Evolutionary conservation across 2,888 invertebrate genomes (phyloP), one percentile per base, ranked within the genome.

Genomic region (Monochamus alternatus): DNA sequence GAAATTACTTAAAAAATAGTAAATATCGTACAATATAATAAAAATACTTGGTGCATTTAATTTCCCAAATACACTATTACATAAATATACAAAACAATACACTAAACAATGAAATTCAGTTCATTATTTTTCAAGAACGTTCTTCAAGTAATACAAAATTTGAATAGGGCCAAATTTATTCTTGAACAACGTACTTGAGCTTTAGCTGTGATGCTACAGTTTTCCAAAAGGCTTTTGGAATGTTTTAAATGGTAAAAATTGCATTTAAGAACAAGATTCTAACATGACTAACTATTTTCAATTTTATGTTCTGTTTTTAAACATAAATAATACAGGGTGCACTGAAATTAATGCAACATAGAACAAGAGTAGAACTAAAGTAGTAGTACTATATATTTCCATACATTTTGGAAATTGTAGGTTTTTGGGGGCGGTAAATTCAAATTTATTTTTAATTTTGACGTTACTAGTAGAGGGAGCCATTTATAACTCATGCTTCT

Each of bases 71-170:
- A 63, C 5, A 59, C 12, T 47, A 32, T 32, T 63, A 71, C 38
- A 52, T 52, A 52, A 63, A 63, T 22, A 32, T 38, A 60, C 44
- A 62, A 63, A 31, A 66, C 51, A 66, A 65, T 73, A 38, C 38
- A 38, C 44, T 68, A 70, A 60, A 51, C 47, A 63, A 32, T 60
- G 38, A 60, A 74, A 66, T 66, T 78, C 75, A 77, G 74, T 77
- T 67, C 71, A 44, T 64, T 74, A 60, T 75, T 75, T 60, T 68
- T 78, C 80, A 83, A 83, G 83, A 81, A 84, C 81, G 75, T 67
- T 64, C 31, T 76, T 82, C 82, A 85, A 85, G 83, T 73, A 73
- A 83, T 82, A 81, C 70, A 81, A 83, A 84, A 84, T 85, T 85
- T 81, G 80, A 76, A 68, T 66, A 60, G 7, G 69, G 69, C 78